Base-by-base conservation (phyloP, 2,888 invertebrate genomes). In the Caenorhabditis afra region DNA sequence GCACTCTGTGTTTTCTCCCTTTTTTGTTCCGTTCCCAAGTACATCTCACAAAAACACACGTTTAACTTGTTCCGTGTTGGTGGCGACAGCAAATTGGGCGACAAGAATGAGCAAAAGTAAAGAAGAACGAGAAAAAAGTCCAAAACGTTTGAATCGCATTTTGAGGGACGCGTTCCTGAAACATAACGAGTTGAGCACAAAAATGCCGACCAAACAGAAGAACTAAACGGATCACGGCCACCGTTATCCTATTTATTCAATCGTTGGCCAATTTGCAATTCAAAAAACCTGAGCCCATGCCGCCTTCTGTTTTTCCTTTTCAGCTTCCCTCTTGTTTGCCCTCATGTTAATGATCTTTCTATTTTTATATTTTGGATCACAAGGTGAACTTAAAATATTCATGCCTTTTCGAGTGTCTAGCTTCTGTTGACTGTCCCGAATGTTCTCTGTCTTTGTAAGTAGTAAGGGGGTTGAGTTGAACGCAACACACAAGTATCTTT, bases 171-270 rank as follows among this genome's bases (percentile, higher is more conserved):
- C 44, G 61, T 55, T 70, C 52, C 52, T 53, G 18, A 53, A 66
- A 47, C 55, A 35, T 37, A 39, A 7, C 41, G 41, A 41, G 11
- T 41, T 41, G 41, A 41, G 29, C 3, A 29, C 29, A 29, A 35
- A 37, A 37, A 0, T n/a, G 41, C 11, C 14, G 53, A 14, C 45
- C 22, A 50, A 52, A 44, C 62, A 52, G 58, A 59, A 44, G 44
- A 58, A 23, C 70, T 70, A 53, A 61, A 16, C 52, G 52, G 61
- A 70, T 70, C 58, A 37, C 44, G 41, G 18, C 50, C 23, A 64
- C 29, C 37, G 73, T 64, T 58, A 50, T 58, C 64, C 73, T 73
- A 64, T 73, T 73, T 73, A 73, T 73, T 58, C 73, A 64, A 64
- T 73, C 7, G 29, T 29, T 39, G 18, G 45, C 20, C 47, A 49